Conservation (phyloP, 2,113 vertebrate genomes). For the Macaca nemestrina region DNA sequence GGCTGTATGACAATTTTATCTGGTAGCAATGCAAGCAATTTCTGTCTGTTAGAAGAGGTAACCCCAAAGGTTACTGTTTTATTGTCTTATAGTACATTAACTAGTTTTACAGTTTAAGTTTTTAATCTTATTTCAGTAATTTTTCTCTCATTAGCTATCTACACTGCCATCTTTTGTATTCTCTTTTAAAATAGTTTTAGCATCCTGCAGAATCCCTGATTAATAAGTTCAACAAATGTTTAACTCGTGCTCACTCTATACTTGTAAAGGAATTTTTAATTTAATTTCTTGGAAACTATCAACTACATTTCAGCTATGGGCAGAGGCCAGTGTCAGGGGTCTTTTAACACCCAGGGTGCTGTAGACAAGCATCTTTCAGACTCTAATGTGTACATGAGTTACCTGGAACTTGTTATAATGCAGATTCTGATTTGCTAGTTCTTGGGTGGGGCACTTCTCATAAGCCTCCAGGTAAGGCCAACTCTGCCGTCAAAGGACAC, state of each 20-base stretch:
- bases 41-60: background rate
- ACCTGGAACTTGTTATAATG: background rate
- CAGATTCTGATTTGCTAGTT: background rate
- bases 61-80: background rate
- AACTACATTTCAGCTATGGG: background rate
- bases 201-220: background rate
- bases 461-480: background rate
- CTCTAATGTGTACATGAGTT: background rate
- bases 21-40: background rate
- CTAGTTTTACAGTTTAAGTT: constrained; percentile 2
- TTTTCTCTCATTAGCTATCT: background rate
- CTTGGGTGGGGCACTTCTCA: background rate
- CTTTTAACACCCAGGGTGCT: background rate
- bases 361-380: background rate
- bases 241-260: background rate
- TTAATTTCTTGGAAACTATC: background rate
- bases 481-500: background rate
- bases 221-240: background rate
- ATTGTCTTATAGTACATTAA: background rate
- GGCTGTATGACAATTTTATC: background rate
- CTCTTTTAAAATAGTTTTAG: background rate
- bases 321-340: background rate
- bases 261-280: background rate
- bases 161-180: background rate
- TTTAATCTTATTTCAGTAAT: background rate